Base-by-base conservation (phyloP, 2,113 vertebrate genomes). In the Melanerpes aurifrons region DNA sequence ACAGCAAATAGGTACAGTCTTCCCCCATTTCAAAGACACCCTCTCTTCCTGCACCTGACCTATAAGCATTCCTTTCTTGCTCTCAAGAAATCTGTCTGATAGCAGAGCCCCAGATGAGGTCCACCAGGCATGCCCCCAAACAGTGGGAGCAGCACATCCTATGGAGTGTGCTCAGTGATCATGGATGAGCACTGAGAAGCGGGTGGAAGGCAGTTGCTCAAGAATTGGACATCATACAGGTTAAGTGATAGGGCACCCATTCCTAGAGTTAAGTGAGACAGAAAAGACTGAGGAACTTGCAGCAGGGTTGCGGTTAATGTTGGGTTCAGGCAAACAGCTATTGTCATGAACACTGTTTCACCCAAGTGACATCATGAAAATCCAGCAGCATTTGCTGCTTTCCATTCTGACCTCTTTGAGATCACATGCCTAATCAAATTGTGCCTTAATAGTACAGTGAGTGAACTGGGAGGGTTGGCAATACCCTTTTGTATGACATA, bases 261-360 rank as follows among this genome's bases (percentile, higher is more conserved):
- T 87, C 20, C 48, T 71, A 35, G 58, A 76, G 53, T 15, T 43
- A 37, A 48, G 37, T 12, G 58, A 84, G 53, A 14, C 47, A 75
- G 37, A 83, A 88, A 73, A 79, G 28, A 22, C 7, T 64, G 56
- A 43, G 16, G 32, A 80, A 12, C 19, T 29, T 75, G 58, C 37
- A 72, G 28, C 0, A 2, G 32, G 25, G 22, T 70, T 0, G 0
- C 67, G 40, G 73, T 45, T 80, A 70, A 37, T 45, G 19, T 1
- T 12, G 61, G 24, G 10, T 53, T 26, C 63, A 26, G 40, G 58
- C 0, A 10, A 43, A 31, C 57, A 92, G 40, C n/a, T 73, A 37
- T 24, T 90, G 56, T 24, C 25, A 73, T 25, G n/a, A 77, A 48
- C n/a, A 5, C 50, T 48, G 28, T 69, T 92, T 91, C 54, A 69